Evolutionary conservation across 2,888 invertebrate genomes (phyloP).

Genomic region (Eurytoma californica): DNA sequence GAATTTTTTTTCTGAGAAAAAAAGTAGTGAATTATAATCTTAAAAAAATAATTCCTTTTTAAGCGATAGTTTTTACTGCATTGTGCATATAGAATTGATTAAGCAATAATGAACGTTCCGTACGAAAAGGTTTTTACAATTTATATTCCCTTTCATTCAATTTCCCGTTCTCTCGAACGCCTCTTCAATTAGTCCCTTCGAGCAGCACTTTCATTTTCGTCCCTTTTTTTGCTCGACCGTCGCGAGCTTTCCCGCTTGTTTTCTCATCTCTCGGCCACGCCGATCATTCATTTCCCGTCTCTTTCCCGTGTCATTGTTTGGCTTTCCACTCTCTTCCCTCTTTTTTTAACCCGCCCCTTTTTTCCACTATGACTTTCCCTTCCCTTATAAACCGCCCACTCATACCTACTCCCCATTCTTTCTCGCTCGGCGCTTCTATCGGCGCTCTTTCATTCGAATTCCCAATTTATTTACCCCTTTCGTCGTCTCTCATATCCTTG

Average conservation of each 20-base stretch:
- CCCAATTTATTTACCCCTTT: conserved; percentile 46
- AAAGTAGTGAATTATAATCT: too few species aligned
- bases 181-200: neutral
- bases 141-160: neutral
- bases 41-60: too few species aligned
- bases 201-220: conserved; percentile 7
- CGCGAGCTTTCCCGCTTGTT: neutral
- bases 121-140: neutral
- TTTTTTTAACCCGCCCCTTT: neutral
- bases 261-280: neutral
- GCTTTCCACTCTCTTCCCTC: neutral
- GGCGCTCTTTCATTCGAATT: conserved; percentile 1
- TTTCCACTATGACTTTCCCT: conserved; percentile 3
- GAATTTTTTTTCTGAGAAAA: too few species aligned
- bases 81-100: neutral
- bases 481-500: conserved; percentile 34
- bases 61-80: too few species aligned
- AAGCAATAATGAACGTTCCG: neutral
- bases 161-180: neutral
- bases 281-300: conserved; percentile 8
- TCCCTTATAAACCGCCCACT: conserved; percentile 23
- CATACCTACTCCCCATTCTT: neutral
- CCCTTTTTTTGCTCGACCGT: neutral
- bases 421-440: neutral
- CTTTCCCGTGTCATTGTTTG: conserved; percentile 21